Percentiles rank a stretch among this genome's conserved stretches.
These are phyloP conservation scores for Drosophila hawaiiensis DNA, from an alignment of 2,888 invertebrate genomes.

Conservation along the genomic window DNA sequence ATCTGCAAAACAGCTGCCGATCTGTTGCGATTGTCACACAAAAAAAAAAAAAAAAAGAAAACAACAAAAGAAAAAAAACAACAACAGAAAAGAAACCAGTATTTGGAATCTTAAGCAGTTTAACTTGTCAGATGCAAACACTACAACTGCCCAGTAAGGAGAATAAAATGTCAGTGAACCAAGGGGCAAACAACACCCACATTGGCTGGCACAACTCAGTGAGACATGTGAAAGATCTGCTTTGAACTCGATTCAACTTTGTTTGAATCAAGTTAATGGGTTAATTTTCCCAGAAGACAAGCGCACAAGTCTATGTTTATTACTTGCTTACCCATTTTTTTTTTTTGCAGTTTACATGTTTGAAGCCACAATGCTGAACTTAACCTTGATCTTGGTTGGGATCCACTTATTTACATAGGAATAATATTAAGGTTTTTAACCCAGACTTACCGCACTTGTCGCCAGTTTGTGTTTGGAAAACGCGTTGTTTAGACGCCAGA, in stretches of 20 bases:
- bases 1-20: conserved; percentile 47
- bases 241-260: conserved; percentile 51
- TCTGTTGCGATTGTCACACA: conserved; percentile 16
- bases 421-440: conserved; percentile 27
- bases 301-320: not conserved
- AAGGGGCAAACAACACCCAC: conserved; percentile 46
- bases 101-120: conserved; percentile 23
- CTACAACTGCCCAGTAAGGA: conserved; percentile 9
- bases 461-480: conserved; percentile 30
- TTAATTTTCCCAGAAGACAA: conserved; percentile 47
- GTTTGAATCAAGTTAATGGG: conserved; percentile 37
- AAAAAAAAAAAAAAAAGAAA: not conserved
- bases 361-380: conserved; percentile 31
- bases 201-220: conserved; percentile 12
- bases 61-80: not conserved
- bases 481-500: conserved; percentile 13
- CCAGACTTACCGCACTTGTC: conserved; percentile 19
- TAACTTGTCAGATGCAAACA: conserved; percentile 7
- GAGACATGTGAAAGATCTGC: not conserved
- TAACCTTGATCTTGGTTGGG: conserved; percentile 44
- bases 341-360: conserved; percentile 13
- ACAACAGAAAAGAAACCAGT: conserved; percentile 29
- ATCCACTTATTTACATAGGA: conserved; percentile 5
- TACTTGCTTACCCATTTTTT: conserved; percentile 22
- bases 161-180: conserved; percentile 56